Percentiles rank a stretch among this genome's conserved stretches.
Evolutionary conservation across 2,113 vertebrate genomes (phyloP).

Genomic region (Bujurquina vittata): DNA sequence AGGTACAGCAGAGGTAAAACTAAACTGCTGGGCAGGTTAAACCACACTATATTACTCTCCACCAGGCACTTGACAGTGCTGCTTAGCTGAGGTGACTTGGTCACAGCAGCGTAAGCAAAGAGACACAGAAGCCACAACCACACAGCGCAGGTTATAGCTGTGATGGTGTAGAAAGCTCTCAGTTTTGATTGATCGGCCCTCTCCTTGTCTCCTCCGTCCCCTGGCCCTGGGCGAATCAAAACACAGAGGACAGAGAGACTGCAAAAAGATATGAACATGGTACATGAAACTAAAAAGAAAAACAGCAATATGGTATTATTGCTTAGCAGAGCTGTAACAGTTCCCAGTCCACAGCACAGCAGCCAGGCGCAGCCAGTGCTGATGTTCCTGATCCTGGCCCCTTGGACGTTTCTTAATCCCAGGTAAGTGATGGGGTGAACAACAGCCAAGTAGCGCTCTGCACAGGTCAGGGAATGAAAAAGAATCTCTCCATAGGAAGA

Average conservation of each 20-base stretch:
- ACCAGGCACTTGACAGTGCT: background rate
- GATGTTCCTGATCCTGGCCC: background rate
- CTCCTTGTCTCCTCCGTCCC: background rate
- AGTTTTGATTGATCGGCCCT: conserved; percentile 14
- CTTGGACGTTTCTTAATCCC: background rate
- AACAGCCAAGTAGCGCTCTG: background rate
- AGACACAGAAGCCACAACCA: background rate
- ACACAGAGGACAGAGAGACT: conserved; percentile 22
- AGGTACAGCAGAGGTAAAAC: conserved; percentile 10
- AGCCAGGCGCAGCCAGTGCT: background rate
- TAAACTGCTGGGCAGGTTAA: background rate
- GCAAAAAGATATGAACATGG: background rate
- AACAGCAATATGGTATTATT: background rate
- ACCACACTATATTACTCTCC: rapidly evolving
- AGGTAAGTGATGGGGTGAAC: background rate
- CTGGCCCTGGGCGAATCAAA: conserved; percentile 34
- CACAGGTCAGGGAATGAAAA: background rate
- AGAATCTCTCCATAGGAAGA: rapidly evolving
- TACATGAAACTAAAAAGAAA: background rate
- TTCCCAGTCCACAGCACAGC: background rate
- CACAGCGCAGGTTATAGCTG: conserved; percentile 4
- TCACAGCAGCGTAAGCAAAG: rapidly evolving
- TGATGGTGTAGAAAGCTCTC: conserved; percentile 22
- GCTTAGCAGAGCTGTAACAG: rapidly evolving
- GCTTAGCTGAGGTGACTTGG: rapidly evolving